Evolutionary conservation across 2,888 invertebrate genomes (phyloP), one percentile per base, ranked within the genome.

Genomic region (Lingula anatina): DNA sequence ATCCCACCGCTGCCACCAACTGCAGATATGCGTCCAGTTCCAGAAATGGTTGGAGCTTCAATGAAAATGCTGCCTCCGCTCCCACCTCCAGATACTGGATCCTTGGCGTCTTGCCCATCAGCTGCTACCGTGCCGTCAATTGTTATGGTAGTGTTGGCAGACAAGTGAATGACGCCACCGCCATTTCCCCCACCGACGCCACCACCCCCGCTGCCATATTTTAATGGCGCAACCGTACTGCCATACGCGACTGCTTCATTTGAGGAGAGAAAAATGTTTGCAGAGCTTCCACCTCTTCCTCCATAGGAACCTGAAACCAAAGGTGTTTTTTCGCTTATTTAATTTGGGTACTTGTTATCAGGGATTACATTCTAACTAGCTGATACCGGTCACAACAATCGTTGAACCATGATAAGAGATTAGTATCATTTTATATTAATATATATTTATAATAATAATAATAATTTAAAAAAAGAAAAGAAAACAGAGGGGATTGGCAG

Each of bases 241-340:
- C 60, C 62, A 28, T 62, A 60, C 7, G 61, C 41, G 3, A 21
- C 12, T 2, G 61, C 48, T 25, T 62, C 53, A 1, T 41, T 25
- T 7, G 41, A 23, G 4, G 44, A 18, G 27, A 62, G 54, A 48
- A 53, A 59, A 5, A n/a, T 26, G 7, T 50, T 46, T 5, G 50
- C 51, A 2, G 56, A 28, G 50, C 51, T 51, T 12, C 65, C 64
- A 26, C 65, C 64, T 23, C 61, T 53, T n/a, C 65, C 65, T 5
- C 64, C 64, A 38, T 62, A 47, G 24, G 56, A 53, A 25, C 60
- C 65, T 65, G 51, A n/a, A n/a, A n/a, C n/a, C n/a, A n/a, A n/a
- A n/a, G n/a, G n/a, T n/a, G n/a, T n/a, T n/a, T n/a, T n/a, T n/a
- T n/a, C n/a, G n/a, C n/a, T n/a, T n/a, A n/a, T n/a, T n/a, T n/a